A percentile compares a stretch with the other conserved stretches of the same genome.
Conservation (phyloP, 2,888 invertebrate species). For the Drosophila longiperda region DNA sequence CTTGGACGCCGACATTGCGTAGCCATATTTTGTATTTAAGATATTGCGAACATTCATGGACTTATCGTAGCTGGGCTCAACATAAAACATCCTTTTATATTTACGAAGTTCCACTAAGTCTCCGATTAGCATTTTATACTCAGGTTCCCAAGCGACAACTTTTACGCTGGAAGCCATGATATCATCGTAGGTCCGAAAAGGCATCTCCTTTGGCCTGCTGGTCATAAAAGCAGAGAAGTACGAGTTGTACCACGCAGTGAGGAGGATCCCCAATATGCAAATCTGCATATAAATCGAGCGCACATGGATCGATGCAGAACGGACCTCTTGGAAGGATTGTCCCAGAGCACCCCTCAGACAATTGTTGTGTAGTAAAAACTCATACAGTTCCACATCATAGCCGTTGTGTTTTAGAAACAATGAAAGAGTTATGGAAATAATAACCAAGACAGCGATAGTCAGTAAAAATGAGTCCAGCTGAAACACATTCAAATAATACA, state of each 20-base stretch:
- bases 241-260: conserved; percentile 80
- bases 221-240: conserved; percentile 81
- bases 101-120: conserved; percentile 45
- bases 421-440: conserved; percentile 69
- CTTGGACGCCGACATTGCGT: conserved; percentile 65
- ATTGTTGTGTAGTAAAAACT: conserved; percentile 75
- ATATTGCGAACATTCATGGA: conserved; percentile 70
- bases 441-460: conserved; percentile 52
- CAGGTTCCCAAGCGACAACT: conserved; percentile 61
- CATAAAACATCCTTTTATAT: conserved; percentile 68
- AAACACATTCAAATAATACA: conserved; percentile 75
- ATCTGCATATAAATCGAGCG: conserved; percentile 77
- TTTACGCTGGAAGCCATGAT: conserved; percentile 65
- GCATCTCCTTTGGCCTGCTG: conserved; percentile 68
- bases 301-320: conserved; percentile 61
- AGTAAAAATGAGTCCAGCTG: conserved; percentile 64
- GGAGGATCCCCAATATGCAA: conserved; percentile 75
- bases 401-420: conserved; percentile 57
- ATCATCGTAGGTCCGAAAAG: conserved; percentile 70
- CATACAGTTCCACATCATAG: conserved; percentile 48
- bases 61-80: conserved; percentile 53
- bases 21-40: conserved; percentile 69
- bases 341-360: conserved; percentile 78
- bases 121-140: conserved; percentile 61
- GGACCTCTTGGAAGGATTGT: conserved; percentile 75